Evolutionary conservation across 2,888 invertebrate genomes (phyloP).

Genomic region (Azorinus chamasolen): DNA sequence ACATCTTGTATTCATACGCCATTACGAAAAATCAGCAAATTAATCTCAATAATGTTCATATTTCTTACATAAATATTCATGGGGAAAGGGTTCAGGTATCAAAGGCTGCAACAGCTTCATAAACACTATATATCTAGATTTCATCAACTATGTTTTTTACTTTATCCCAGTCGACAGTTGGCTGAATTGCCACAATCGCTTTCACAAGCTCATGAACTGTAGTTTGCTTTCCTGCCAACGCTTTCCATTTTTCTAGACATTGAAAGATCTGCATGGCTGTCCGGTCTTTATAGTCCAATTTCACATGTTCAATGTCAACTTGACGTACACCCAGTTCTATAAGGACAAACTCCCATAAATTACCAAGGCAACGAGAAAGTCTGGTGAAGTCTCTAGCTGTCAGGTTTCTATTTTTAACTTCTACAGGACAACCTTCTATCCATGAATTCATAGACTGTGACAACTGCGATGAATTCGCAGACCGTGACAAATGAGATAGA

Average conservation of each 20-base stretch:
- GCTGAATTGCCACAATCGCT: constrained; percentile 35
- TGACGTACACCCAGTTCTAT: constrained; percentile 56
- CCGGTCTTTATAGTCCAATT: constrained; percentile 58
- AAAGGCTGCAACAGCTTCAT: too few species aligned
- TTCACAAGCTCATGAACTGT: constrained; percentile 41
- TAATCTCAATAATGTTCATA: too few species aligned
- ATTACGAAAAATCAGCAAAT: too few species aligned
- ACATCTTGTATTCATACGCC: too few species aligned
- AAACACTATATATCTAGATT: constrained; percentile 15
- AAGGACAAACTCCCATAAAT: constrained; percentile 62
- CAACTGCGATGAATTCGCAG: constrained; percentile 1
- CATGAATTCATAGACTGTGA: constrained; percentile 32
- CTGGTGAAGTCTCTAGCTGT: constrained; percentile 55
- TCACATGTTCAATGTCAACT: constrained; percentile 56
- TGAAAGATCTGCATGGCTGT: constrained; percentile 65
- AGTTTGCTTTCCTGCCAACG: constrained; percentile 20
- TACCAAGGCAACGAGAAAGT: constrained; percentile 57
- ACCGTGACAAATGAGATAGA: too few species aligned
- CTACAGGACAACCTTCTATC: constrained; percentile 44
- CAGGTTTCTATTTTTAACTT: constrained; percentile 34
- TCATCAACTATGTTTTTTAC: constrained; percentile 60
- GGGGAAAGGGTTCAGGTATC: too few species aligned
- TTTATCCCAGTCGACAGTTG: constrained; percentile 54
- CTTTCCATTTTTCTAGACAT: constrained; percentile 52
- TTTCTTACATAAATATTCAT: too few species aligned